These are phyloP conservation scores for Cheilosia scutellata DNA, from an alignment of 2,888 invertebrate genomes.

Conservation along the genomic window DNA sequence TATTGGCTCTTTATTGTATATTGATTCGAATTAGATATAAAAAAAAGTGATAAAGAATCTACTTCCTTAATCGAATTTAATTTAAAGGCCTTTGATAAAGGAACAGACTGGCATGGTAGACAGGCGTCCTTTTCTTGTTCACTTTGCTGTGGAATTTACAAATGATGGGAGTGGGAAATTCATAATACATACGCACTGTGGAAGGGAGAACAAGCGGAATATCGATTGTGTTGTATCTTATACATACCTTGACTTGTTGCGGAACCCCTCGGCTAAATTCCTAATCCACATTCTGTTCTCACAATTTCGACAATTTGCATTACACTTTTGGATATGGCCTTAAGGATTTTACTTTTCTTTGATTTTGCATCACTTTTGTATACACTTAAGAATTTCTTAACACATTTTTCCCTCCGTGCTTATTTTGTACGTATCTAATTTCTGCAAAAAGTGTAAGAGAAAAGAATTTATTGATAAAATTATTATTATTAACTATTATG, in stretches of 20 bases:
- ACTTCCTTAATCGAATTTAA: constrained; percentile 72
- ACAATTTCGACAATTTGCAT: constrained; percentile 75
- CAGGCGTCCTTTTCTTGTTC: constrained; percentile 45
- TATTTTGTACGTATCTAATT: constrained; percentile 31
- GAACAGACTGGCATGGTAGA: constrained; percentile 11
- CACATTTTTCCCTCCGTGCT: constrained; percentile 56
- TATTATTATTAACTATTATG: neutral
- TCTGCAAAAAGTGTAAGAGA: constrained; percentile 34
- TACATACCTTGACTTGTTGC: constrained; percentile 76
- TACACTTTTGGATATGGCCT: constrained; percentile 72
- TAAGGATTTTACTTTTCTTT: constrained; percentile 69
- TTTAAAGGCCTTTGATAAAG: constrained; percentile 64
- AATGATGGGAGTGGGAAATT: constrained; percentile 15
- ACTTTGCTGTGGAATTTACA: constrained; percentile 50
- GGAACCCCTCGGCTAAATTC: constrained; percentile 76
- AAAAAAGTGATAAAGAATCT: constrained; percentile 70
- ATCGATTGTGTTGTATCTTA: constrained; percentile 45
- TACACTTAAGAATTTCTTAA: constrained; percentile 52
- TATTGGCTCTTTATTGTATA: constrained; percentile 72
- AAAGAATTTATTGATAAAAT: constrained; percentile 14
- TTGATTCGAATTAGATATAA: constrained; percentile 71
- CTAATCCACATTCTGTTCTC: constrained; percentile 75
- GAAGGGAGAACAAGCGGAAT: neutral
- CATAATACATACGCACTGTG: constrained; percentile 2
- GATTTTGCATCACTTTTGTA: constrained; percentile 69